Evolutionary conservation across 2,888 invertebrate genomes (phyloP).

Genomic region (Coleophora flavipennella): DNA sequence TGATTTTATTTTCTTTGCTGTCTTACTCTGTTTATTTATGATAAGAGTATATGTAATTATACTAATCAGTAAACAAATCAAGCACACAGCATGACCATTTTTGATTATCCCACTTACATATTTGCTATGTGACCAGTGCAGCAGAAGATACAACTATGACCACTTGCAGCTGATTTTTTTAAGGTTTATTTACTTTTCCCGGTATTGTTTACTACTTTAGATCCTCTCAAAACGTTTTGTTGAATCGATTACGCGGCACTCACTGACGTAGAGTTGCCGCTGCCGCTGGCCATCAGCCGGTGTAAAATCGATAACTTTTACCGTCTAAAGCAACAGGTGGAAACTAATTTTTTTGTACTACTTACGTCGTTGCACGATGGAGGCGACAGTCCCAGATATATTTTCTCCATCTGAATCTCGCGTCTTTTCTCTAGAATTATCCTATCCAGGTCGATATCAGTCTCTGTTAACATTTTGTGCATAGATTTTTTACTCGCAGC

Average conservation of each 20-base stretch:
- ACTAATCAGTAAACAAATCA: too few relatives aligned
- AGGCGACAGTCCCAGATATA: constrained; percentile 34
- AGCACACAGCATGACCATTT: too few relatives aligned
- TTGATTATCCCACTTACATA: too few relatives aligned
- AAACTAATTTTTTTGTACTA: constrained; percentile 2
- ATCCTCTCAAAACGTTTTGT: constrained; percentile 4
- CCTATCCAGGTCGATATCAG: constrained; percentile 48
- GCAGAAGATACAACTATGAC: too few relatives aligned
- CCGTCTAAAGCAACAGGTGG: constrained; percentile 27
- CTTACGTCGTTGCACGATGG: constrained; percentile 14
- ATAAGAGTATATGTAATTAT: too few relatives aligned
- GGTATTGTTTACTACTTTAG: too few relatives aligned
- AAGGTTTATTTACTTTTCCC: too few relatives aligned
- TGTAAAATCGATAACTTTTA: constrained; percentile 18
- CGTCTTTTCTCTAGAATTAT: constrained; percentile 57
- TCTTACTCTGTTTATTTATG: too few relatives aligned
- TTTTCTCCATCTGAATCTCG: constrained; percentile 60
- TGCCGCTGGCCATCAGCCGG: neutral
- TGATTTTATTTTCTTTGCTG: too few relatives aligned
- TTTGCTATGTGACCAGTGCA: too few relatives aligned
- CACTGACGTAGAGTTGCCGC: neutral
- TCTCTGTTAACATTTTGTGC: constrained; percentile 54
- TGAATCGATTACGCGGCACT: constrained; percentile 11
- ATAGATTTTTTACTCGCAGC: too few relatives aligned
- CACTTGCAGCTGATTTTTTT: too few relatives aligned